These are phyloP conservation scores for Tenthredo amoena DNA, from an alignment of 2,888 invertebrate species.

Conservation along the genomic window DNA sequence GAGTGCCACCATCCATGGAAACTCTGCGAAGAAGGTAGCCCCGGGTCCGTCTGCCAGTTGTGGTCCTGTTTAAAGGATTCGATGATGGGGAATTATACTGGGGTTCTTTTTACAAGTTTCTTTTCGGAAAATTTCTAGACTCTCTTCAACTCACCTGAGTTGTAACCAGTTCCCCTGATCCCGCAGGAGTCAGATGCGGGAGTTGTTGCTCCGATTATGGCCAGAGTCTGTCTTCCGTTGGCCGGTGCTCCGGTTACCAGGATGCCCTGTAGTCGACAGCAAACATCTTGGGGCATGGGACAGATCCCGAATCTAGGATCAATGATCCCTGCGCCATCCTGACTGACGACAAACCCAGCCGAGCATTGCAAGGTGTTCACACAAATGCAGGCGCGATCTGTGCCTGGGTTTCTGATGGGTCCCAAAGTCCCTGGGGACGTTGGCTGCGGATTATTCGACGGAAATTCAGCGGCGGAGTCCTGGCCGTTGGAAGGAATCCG, in stretches of 20 bases:
- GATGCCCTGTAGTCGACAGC: constrained; percentile 66
- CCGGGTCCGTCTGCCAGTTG: constrained; percentile 79
- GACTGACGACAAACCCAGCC: constrained; percentile 63
- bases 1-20: constrained; percentile 91
- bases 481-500: constrained; percentile 87
- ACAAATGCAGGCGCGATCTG: constrained; percentile 70
- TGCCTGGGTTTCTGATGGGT: constrained; percentile 63
- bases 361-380: constrained; percentile 66
- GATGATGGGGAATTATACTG: neutral
- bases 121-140: neutral
- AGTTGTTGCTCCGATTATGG: constrained; percentile 52
- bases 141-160: constrained; percentile 59
- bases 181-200: constrained; percentile 64
- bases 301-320: constrained; percentile 72
- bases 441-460: constrained; percentile 84
- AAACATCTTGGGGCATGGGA: constrained; percentile 71
- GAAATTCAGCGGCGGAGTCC: constrained; percentile 83
- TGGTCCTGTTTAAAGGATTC: constrained; percentile 79
- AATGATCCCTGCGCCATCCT: constrained; percentile 67
- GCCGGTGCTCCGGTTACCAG: neutral
- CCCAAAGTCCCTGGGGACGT: constrained; percentile 83
- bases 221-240: constrained; percentile 46
- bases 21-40: constrained; percentile 88
- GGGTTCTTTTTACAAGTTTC: neutral
- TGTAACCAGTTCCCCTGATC: constrained; percentile 62